Evolutionary conservation across 1,140 invertebrate genomes (phyloP).

Genomic region (Drosophila azteca): DNA sequence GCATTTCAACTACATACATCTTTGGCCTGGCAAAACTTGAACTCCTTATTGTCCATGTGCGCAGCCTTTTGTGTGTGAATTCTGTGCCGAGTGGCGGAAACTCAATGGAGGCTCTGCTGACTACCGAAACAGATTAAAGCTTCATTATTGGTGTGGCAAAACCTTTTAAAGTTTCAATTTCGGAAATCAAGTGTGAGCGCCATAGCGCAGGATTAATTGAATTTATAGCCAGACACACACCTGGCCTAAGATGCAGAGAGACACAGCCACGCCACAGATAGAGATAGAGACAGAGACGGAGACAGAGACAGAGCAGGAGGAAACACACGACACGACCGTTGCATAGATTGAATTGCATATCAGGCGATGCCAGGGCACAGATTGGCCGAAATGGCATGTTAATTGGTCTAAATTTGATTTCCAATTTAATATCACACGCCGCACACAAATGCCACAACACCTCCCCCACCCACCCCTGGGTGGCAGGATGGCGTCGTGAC

Average conservation of each 20-base stretch:
- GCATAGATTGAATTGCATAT: conserved; percentile 25
- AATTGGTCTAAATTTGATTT: conserved; percentile 57
- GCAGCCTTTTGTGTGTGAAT: conserved; percentile 17
- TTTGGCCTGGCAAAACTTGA: too few relatives aligned
- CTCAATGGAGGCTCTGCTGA: conserved; percentile 29
- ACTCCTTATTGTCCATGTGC: neutral
- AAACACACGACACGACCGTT: neutral
- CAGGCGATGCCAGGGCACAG: conserved; percentile 20
- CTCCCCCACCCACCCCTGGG: too few relatives aligned
- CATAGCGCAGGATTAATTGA: conserved; percentile 40
- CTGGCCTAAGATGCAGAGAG: conserved; percentile 8
- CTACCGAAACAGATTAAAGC: conserved; percentile 40
- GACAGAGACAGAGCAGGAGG: neutral
- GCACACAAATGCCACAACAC: neutral
- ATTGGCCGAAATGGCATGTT: conserved; percentile 44
- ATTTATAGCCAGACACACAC: conserved; percentile 31
- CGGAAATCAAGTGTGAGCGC: conserved; percentile 2
- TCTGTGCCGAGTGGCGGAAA: conserved; percentile 26
- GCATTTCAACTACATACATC: too few relatives aligned
- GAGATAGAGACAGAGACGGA: conserved; percentile 1
- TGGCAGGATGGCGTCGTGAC: too few relatives aligned
- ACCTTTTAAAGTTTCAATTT: conserved; percentile 55
- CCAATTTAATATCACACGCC: conserved; percentile 40
- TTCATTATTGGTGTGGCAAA: conserved; percentile 28
- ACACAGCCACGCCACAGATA: neutral